These are phyloP conservation scores for Strigamia transsilvanica DNA, from an alignment of 2,888 invertebrate species.

Conservation along the genomic window DNA sequence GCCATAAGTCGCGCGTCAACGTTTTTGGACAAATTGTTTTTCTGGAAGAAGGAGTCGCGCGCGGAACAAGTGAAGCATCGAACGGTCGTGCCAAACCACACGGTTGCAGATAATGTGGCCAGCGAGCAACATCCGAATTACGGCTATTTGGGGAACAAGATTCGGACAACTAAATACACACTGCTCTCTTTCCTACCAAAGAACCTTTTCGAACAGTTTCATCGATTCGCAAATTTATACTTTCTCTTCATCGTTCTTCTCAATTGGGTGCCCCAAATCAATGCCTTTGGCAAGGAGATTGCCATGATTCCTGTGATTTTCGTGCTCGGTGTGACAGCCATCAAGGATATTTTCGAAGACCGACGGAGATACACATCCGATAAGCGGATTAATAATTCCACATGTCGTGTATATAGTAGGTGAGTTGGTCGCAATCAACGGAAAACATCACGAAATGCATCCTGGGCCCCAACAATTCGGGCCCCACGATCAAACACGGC, in stretches of 20 bases:
- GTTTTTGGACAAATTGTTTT: conserved; percentile 60
- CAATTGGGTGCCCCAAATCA: conserved; percentile 94
- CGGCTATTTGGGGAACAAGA: conserved; percentile 80
- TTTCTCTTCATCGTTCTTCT: conserved; percentile 95
- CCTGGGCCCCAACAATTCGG: too few relatives aligned
- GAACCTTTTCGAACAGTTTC: conserved; percentile 96
- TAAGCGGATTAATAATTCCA: conserved; percentile 90
- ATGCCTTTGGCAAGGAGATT: conserved; percentile 94
- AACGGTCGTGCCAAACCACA: conserved; percentile 81
- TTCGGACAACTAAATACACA: conserved; percentile 95
- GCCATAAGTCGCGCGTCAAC: conserved; percentile 56
- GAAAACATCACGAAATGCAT: too few relatives aligned
- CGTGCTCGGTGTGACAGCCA: conserved; percentile 91
- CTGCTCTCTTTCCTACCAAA: conserved; percentile 92
- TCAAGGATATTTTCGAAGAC: conserved; percentile 95
- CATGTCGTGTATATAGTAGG: conserved; percentile 91
- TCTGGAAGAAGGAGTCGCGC: conserved; percentile 60
- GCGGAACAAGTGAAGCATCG: conserved; percentile 70
- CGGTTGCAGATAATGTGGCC: conserved; percentile 79
- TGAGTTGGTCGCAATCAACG: conserved; percentile 66
- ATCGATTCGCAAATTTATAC: conserved; percentile 96
- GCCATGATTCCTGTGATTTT: conserved; percentile 95
- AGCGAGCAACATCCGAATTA: conserved; percentile 84
- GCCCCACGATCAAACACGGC: too few relatives aligned
- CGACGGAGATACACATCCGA: conserved; percentile 87